phyloP scores from a whole-genome alignment of 1,140 invertebrate genomes.

The Drosophila pectinifera region DNA sequence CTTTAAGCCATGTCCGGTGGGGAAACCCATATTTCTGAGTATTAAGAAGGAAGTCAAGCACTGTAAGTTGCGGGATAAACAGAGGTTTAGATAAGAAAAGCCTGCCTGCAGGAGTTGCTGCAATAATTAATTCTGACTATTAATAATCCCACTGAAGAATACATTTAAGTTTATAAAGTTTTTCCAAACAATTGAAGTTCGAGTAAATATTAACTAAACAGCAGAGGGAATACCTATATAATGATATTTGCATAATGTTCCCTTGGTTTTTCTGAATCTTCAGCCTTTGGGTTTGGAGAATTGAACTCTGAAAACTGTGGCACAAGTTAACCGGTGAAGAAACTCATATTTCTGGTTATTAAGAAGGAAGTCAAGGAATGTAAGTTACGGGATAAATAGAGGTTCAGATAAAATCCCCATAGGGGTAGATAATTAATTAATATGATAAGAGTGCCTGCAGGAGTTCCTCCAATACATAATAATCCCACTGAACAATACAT shows the following conservation, averaged over 20 bases:
- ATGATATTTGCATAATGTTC: neutral
- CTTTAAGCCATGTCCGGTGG: neutral
- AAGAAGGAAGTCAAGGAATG: no score
- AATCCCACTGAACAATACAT: neutral
- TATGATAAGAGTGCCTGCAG: no score
- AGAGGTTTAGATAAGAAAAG: no score
- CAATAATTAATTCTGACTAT: no score
- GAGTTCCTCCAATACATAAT: neutral
- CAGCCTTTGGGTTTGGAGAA: conserved; percentile 25
- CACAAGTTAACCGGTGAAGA: conserved; percentile 68
- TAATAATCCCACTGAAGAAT: no score
- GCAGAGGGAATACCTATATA: neutral
- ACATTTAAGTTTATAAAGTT: no score
- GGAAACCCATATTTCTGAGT: neutral
- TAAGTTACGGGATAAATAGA: no score
- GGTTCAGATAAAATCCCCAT: neutral
- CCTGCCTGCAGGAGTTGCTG: no score
- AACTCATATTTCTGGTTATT: no score
- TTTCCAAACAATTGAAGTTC: no score
- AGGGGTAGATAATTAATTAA: neutral
- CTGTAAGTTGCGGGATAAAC: accelerated
- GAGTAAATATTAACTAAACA: no score
- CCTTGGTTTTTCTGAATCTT: conserved; percentile 26
- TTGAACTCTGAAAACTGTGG: conserved; percentile 54
- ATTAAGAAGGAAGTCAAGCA: neutral